Evolutionary conservation across 2,888 invertebrate species (phyloP), one percentile per base, ranked within the genome.

Genomic region (Mamestra brassicae): DNA sequence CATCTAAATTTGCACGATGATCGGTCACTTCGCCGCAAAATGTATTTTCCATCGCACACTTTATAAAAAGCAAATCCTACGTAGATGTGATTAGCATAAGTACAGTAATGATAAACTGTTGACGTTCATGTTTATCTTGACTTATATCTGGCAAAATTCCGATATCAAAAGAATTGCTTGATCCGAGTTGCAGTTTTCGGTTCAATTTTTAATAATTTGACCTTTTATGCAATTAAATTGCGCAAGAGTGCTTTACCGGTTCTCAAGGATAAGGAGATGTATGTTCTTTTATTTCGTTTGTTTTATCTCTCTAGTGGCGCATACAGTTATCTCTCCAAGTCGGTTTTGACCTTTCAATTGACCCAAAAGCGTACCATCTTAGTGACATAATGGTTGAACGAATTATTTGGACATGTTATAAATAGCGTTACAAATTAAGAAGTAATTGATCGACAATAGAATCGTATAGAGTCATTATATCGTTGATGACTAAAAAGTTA

Each of bases 311-410:
- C 78, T 83, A 85, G 86, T 83, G 80, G 83, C 74, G 83, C 77
- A 84, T 81, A 81, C 75, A 81, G 88, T 92, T 94, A 93, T 94
- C 93, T 92, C 89, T 89, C 88, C 86, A 87, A 86, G 82, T 83
- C 86, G 84, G 88, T 85, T 83, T 85, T 90, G 94, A 93, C 95
- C 94, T 89, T 85, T 83, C 88, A 93, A 94, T 95, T 95, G 94
- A 95, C 95, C 94, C 86, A 85, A 73, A 86, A 86, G 78, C 89
- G 82, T 90, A 86, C 88, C 89, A 85, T 84, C 85, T 86, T 86
- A 86, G 86, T 92, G 92, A 92, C 92, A 92, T 91, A 92, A 92
- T 91, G 88, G 87, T 86, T 84, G 88, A 84, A 89, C 88, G 78
- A 85, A 85, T 78, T 85, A 78, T 84, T 87, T 69, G 74, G 60